Conservation (phyloP, 2,113 vertebrate genomes). For the Camarhynchus parvulus region DNA sequence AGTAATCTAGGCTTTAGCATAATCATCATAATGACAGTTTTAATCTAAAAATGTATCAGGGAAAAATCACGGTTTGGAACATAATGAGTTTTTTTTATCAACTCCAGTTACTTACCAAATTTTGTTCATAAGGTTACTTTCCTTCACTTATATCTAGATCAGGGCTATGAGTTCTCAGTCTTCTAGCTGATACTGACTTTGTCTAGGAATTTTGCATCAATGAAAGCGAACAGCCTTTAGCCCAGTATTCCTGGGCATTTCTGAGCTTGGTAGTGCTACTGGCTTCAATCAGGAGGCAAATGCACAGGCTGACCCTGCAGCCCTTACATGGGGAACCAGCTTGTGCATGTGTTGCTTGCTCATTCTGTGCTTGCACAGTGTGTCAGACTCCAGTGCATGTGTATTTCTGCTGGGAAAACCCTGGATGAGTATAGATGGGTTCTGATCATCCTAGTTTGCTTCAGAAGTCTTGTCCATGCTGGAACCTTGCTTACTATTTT, state of each 20-base stretch:
- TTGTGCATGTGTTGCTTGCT: accelerated
- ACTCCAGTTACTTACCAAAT: background rate
- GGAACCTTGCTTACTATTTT: background rate
- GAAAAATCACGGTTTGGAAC: background rate
- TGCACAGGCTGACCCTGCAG: background rate
- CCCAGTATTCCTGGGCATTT: background rate
- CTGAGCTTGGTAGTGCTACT: background rate
- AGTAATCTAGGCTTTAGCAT: background rate
- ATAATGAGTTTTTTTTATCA: background rate
- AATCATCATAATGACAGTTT: background rate
- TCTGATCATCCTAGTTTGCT: background rate
- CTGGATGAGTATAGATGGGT: background rate
- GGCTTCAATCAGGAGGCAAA: background rate
- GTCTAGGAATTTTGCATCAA: background rate
- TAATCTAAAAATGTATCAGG: background rate
- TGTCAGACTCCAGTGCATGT: accelerated
- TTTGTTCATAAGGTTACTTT: background rate
- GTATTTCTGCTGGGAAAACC: background rate
- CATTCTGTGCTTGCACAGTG: background rate
- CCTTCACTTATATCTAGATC: background rate
- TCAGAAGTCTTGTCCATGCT: background rate
- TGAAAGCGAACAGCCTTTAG: background rate
- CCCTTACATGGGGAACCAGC: background rate
- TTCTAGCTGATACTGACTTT: background rate
- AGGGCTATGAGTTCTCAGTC: background rate